A percentile compares a stretch with the other conserved stretches of the same genome.
phyloP scores from a whole-genome alignment of 1,140 invertebrate genomes.

The Plutomurus gul region DNA sequence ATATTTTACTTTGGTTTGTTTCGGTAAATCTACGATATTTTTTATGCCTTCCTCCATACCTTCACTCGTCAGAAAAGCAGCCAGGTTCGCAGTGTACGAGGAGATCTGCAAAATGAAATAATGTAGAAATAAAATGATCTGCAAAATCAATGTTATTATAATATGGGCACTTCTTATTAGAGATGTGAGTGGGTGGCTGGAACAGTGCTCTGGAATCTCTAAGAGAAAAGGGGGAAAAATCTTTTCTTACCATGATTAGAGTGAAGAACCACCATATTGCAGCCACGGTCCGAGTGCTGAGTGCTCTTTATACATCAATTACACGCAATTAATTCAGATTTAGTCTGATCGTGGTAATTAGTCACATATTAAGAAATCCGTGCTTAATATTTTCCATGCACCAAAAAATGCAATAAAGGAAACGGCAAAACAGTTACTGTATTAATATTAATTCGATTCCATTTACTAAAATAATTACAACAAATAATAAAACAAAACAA shows the following conservation, averaged over 20 bases:
- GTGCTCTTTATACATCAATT: slow-evolving; percentile 55
- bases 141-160: no score
- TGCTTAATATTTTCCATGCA: no score
- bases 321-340: background rate
- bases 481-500: background rate
- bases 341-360: background rate
- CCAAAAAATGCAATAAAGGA: no score
- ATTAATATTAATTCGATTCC: no score
- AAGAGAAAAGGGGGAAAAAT: no score
- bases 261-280: slow-evolving; percentile 73
- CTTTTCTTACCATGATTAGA: slow-evolving; percentile 65
- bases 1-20: slow-evolving; percentile 64
- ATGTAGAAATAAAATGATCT: no score
- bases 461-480: no score
- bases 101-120: no score
- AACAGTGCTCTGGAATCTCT: no score
- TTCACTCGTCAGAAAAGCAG: slow-evolving; percentile 65
- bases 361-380: no score
- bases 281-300: slow-evolving; percentile 63
- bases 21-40: slow-evolving; percentile 62
- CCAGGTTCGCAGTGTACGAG: slow-evolving; percentile 81
- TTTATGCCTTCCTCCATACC: slow-evolving; percentile 63
- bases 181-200: no score
- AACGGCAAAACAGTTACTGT: no score
- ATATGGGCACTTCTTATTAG: background rate